phyloP scores from a whole-genome alignment of 2,113 vertebrate species.

The Coreoperca whiteheadi region DNA sequence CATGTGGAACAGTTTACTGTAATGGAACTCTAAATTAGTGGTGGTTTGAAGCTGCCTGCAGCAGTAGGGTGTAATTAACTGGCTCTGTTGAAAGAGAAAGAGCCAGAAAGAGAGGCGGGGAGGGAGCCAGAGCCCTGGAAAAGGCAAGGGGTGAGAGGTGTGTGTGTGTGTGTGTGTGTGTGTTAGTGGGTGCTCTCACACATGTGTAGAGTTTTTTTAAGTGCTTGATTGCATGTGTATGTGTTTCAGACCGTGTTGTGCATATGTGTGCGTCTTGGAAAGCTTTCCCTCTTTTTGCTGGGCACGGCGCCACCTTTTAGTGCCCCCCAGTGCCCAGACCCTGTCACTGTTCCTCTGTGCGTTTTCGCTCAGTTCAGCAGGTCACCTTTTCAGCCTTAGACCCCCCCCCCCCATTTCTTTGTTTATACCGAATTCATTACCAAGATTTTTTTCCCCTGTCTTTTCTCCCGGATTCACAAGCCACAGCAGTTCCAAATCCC shows the following conservation, averaged over 20 bases:
- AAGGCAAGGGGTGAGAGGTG: slow-evolving; percentile 71
- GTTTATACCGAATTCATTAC: slow-evolving; percentile 81
- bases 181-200: slow-evolving; percentile 62
- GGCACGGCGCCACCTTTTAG: slow-evolving; percentile 75
- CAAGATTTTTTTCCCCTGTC: slow-evolving; percentile 71
- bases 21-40: slow-evolving; percentile 91
- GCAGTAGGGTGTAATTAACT: slow-evolving; percentile 89
- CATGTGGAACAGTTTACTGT: slow-evolving; percentile 91
- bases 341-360: slow-evolving; percentile 73
- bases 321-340: slow-evolving; percentile 85
- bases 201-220: slow-evolving; percentile 57
- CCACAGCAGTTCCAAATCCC: slow-evolving; percentile 83
- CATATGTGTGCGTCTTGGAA: slow-evolving; percentile 67
- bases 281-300: slow-evolving; percentile 54
- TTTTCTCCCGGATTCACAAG: slow-evolving; percentile 78
- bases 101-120: slow-evolving; percentile 83
- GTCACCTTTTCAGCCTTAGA: slow-evolving; percentile 72
- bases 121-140: slow-evolving; percentile 75
- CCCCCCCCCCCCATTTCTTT: slow-evolving; percentile 54
- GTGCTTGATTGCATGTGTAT: slow-evolving; percentile 73
- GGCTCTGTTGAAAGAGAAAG: slow-evolving; percentile 88
- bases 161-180: slow-evolving; percentile 59
- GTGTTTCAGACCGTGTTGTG: slow-evolving; percentile 56
- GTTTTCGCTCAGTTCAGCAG: slow-evolving; percentile 70
- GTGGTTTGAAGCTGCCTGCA: slow-evolving; percentile 89